Conservation (phyloP, 2,797 vertebrate genomes). For the Gambelia wislizenii region DNA sequence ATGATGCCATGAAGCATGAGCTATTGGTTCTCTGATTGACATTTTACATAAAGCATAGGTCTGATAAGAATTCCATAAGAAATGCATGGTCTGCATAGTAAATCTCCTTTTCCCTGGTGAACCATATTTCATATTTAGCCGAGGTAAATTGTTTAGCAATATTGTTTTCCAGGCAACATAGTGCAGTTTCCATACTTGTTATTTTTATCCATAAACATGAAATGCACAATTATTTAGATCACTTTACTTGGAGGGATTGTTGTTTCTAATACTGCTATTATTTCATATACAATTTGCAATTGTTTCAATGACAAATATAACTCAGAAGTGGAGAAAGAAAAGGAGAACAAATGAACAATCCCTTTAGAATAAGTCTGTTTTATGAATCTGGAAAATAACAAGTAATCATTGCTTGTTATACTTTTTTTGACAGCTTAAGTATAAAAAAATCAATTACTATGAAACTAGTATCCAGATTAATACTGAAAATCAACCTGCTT, state of each 20-base stretch:
- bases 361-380: slow-evolving; percentile 54
- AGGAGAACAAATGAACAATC: slow-evolving; percentile 24
- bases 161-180: slow-evolving; percentile 34
- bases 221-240: slow-evolving; percentile 18
- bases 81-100: not conserved
- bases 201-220: slow-evolving; percentile 19
- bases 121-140: slow-evolving; percentile 13
- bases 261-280: slow-evolving; percentile 56
- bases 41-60: not conserved
- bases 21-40: not conserved
- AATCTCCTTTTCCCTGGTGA: not conserved
- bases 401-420: slow-evolving; percentile 77
- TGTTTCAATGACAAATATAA: slow-evolving; percentile 46
- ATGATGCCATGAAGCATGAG: not conserved
- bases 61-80: not conserved
- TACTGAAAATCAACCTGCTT: slow-evolving; percentile 76
- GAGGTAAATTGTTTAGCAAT: not conserved
- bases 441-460: slow-evolving; percentile 77
- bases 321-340: slow-evolving; percentile 35
- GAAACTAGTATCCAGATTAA: slow-evolving; percentile 76
- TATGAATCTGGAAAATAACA: slow-evolving; percentile 75
- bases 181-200: not conserved
- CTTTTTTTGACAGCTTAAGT: slow-evolving; percentile 73
- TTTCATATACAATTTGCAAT: slow-evolving; percentile 42
- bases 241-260: slow-evolving; percentile 21